Evolutionary conservation across 2,888 invertebrate genomes (phyloP).

Genomic region (Cantharis flavilabris): DNA sequence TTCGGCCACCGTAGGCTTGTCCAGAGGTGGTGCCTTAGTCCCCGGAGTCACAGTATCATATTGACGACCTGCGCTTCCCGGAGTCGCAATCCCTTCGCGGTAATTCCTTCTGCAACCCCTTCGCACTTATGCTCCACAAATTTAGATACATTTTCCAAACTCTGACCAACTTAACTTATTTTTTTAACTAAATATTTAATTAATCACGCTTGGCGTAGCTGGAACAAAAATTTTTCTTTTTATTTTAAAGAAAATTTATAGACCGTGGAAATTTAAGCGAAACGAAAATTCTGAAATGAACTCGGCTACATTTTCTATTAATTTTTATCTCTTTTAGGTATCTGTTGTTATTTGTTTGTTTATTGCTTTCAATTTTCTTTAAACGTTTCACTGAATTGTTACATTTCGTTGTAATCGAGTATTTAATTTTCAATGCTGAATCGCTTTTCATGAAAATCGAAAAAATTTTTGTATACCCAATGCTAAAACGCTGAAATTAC

Average conservation of each 20-base stretch:
- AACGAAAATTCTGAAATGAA: not conserved
- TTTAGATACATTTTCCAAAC: slow-evolving; percentile 28
- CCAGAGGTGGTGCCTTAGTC: slow-evolving; percentile 46
- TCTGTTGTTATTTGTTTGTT: not conserved
- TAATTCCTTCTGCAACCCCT: slow-evolving; percentile 21
- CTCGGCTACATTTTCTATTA: not conserved
- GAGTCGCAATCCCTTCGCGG: slow-evolving; percentile 16
- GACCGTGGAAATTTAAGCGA: not conserved
- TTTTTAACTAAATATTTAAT: slow-evolving; percentile 15
- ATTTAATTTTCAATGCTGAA: not conserved
- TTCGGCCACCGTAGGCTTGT: slow-evolving; percentile 32
- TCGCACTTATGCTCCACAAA: slow-evolving; percentile 19
- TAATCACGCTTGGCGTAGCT: slow-evolving; percentile 1
- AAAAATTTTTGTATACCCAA: not conserved
- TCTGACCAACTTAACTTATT: slow-evolving; percentile 9
- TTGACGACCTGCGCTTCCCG: slow-evolving; percentile 51
- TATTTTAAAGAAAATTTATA: not conserved
- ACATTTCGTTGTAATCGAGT: not conserved
- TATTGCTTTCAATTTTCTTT: not conserved
- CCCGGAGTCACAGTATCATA: slow-evolving; percentile 46
- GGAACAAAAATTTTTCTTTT: not conserved
- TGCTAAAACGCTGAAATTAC: not conserved
- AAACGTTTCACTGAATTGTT: not conserved
- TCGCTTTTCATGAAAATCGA: not conserved
- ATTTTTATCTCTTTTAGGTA: not conserved